Conservation (phyloP, 2,113 vertebrate genomes). For the Equus przewalskii region DNA sequence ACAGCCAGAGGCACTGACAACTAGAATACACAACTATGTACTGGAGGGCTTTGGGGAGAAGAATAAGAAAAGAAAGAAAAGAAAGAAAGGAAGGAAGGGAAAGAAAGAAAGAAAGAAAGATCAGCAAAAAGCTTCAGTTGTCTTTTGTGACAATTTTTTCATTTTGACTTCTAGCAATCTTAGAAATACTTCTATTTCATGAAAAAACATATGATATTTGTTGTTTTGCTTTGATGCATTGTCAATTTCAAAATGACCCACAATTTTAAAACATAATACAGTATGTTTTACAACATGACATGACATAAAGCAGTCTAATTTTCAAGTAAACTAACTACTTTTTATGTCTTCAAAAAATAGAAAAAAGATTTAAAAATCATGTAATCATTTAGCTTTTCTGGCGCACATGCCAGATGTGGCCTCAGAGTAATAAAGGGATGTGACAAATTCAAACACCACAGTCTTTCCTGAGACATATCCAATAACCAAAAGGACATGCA, state of each 20-base stretch:
- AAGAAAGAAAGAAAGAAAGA: not conserved
- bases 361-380: not conserved
- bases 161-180: not conserved
- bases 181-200: slow-evolving; percentile 4
- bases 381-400: not conserved
- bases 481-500: not conserved
- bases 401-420: not conserved
- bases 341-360: slow-evolving; percentile 6
- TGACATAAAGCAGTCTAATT: not conserved
- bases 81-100: too few species aligned
- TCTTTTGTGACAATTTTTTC: not conserved
- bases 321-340: not conserved
- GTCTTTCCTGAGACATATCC: not conserved
- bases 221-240: not conserved
- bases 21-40: too few species aligned
- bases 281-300: not conserved
- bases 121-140: not conserved
- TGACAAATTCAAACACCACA: not conserved
- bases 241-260: not conserved
- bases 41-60: too few species aligned
- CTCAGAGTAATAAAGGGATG: not conserved
- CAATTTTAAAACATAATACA: not conserved
- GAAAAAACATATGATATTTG: not conserved
- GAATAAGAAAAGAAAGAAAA: too few species aligned
- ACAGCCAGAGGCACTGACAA: too few species aligned